Conservation (phyloP, 1,140 invertebrate genomes). For the Sitophilus oryzae region DNA sequence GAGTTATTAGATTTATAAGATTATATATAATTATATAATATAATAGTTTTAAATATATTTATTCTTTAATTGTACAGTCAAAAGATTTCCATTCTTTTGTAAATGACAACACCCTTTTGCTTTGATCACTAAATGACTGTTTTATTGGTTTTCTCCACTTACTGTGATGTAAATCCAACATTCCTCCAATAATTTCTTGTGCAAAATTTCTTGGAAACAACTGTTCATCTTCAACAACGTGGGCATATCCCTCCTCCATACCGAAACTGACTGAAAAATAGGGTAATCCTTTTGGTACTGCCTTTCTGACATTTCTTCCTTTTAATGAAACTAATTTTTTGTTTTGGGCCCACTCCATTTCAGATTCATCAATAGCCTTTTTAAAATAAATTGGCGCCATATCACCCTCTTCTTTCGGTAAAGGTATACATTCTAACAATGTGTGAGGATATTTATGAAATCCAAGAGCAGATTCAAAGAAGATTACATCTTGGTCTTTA, state of each 20-base stretch:
- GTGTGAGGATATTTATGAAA: constrained; percentile 68
- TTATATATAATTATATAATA: neutral
- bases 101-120: constrained; percentile 62
- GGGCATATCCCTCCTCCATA: constrained; percentile 82
- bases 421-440: constrained; percentile 80
- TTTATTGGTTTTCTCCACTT: constrained; percentile 76
- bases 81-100: constrained; percentile 54
- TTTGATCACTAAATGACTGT: constrained; percentile 66
- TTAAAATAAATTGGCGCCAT: constrained; percentile 94
- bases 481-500: constrained; percentile 74
- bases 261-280: constrained; percentile 95
- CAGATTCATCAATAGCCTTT: constrained; percentile 93
- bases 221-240: constrained; percentile 92
- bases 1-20: constrained; percentile 45
- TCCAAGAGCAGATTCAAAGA: constrained; percentile 80
- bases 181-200: constrained; percentile 91
- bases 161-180: constrained; percentile 80
- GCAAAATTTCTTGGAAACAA: constrained; percentile 87
- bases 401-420: constrained; percentile 74
- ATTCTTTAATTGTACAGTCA: constrained; percentile 19
- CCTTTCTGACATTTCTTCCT: constrained; percentile 65
- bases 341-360: constrained; percentile 91
- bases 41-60: neutral
- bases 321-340: constrained; percentile 87
- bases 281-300: constrained; percentile 87